Percentiles rank a stretch among this genome's conserved stretches.
Conservation (phyloP, 2,113 vertebrate genomes). For the Orcinus orca region DNA sequence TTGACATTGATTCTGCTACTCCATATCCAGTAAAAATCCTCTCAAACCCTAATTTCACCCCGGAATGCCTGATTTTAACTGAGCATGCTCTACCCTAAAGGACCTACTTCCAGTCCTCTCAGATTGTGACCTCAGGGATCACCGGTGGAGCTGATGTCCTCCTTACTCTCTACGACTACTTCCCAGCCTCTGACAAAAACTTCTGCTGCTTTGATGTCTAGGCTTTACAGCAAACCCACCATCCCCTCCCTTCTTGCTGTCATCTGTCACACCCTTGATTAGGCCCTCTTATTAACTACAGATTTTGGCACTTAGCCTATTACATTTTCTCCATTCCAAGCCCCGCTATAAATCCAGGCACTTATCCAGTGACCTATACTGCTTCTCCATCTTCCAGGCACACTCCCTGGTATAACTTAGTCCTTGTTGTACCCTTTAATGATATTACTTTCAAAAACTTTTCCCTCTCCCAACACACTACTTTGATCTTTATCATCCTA, state of each 20-base stretch:
- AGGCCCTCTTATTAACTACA: neutral
- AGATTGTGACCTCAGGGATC: neutral
- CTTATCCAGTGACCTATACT: neutral
- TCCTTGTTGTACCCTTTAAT: neutral
- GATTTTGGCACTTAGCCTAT: neutral
- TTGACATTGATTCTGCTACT: neutral
- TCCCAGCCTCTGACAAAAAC: neutral
- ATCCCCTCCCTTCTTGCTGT: neutral
- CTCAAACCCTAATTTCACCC: neutral
- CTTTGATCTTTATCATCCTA: neutral
- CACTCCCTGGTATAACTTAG: no score
- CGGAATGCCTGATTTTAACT: neutral
- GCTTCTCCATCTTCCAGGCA: neutral
- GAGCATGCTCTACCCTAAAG: accelerated
- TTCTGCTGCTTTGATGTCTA: neutral
- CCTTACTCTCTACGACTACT: neutral
- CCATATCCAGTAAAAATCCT: neutral
- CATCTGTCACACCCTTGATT: neutral
- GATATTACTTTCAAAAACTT: neutral
- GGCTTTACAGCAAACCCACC: neutral
- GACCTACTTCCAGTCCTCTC: neutral
- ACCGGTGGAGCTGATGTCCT: neutral
- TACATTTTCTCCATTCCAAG: neutral
- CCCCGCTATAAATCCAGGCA: neutral
- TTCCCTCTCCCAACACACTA: neutral